Percentiles rank a stretch among this genome's conserved stretches.
phyloP scores from a whole-genome alignment of 2,113 vertebrate species.

The Tachysurus vachellii region DNA sequence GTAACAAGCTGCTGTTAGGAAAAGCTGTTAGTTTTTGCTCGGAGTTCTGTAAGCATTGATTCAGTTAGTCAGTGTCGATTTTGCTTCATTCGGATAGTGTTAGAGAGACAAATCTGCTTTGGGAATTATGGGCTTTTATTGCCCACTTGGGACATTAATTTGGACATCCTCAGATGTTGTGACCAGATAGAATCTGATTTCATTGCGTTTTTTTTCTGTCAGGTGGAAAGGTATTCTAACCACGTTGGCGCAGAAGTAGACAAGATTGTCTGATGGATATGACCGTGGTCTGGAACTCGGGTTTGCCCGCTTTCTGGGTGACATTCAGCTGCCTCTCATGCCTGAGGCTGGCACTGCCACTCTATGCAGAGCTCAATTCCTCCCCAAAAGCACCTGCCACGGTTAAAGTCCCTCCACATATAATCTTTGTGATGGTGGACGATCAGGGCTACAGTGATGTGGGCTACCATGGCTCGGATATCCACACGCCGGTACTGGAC shows the following conservation, averaged over 20 bases:
- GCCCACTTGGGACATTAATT: not conserved
- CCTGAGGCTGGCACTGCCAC: conserved; percentile 31
- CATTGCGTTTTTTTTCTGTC: not conserved
- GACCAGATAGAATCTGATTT: not conserved
- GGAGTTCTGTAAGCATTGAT: not conserved
- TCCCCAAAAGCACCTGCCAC: not conserved
- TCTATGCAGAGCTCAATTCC: not conserved
- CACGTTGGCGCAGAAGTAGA: not conserved
- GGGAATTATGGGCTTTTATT: not conserved
- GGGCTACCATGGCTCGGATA: conserved; percentile 90
- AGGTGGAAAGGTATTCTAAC: not conserved
- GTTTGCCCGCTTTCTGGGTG: conserved; percentile 40
- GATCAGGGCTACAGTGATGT: conserved; percentile 92
- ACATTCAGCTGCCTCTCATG: conserved; percentile 50
- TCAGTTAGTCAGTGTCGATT: conserved; percentile 9
- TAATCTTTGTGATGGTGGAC: conserved; percentile 90
- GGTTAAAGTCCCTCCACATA: conserved; percentile 72
- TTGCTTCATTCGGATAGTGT: not conserved
- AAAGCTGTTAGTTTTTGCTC: conserved; percentile 18
- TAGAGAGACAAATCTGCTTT: not conserved
- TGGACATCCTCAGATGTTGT: not conserved
- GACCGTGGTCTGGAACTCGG: conserved; percentile 23
- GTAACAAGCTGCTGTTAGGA: conserved; percentile 61
- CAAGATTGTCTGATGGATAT: not conserved
- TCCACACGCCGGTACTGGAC: conserved; percentile 86